Evolutionary conservation across 2,888 invertebrate genomes (phyloP), one percentile per base, ranked within the genome.

Genomic region (Acleris holmiana): DNA sequence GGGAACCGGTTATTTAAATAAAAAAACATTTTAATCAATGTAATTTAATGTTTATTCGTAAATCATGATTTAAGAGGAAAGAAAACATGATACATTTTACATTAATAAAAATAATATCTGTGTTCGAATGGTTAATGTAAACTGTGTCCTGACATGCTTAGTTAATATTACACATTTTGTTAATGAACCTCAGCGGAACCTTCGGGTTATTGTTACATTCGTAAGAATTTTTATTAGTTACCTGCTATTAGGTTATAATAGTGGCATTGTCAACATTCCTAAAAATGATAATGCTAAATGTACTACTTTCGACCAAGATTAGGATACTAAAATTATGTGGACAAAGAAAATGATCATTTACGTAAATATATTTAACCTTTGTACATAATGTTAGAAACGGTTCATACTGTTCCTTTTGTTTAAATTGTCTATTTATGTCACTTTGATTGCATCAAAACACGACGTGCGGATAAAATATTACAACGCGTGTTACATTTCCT

Each of bases 1-100:
- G 55, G 55, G 44, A 51, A 46, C 17, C 13, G 15, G 23, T 23
- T n/a, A 47, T 25, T 51, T 51, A 70, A 72, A 69, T 69, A 65
- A 73, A 75, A 78, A 70, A 67, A 73, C 72, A 73, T 64, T 61
- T 62, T 57, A 69, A 74, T 76, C 72, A 84, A 65, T 60, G 54
- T 55, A 85, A 85, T 83, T 82, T 79, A 89, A 85, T 86, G 83
- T 91, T 90, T 91, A 91, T 89, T 91, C 84, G 87, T 90, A 88
- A 88, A 85, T 87, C 87, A 88, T 89, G 88, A 91, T 90, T 64
- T 86, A 85, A 79, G 84, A 85, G 78, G 85, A 87, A 78, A 88
- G 84, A 79, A 88, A 91, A 91, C 88, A 86, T 84, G 85, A 81
- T 88, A 85, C 86, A 88, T 86, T 79, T 83, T 81, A 77, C 83